Evolutionary conservation across 1,140 invertebrate species (phyloP).

Genomic region (Leptinotarsa texana): DNA sequence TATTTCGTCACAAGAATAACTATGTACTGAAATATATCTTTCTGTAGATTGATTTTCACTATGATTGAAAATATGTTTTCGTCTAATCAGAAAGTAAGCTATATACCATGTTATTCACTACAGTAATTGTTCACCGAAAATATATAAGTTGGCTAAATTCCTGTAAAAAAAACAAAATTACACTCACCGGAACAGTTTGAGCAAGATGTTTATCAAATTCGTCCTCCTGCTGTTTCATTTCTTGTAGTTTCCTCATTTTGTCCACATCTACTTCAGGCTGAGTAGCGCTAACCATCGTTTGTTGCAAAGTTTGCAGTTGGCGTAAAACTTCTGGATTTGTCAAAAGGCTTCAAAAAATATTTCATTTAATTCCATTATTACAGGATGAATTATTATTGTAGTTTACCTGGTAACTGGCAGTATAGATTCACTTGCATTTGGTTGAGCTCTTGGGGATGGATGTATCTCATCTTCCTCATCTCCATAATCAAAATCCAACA

Average conservation of each 20-base stretch:
- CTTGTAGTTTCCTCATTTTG: constrained; percentile 69
- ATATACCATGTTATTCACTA: too few species aligned
- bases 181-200: constrained; percentile 67
- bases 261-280: constrained; percentile 68
- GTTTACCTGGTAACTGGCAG: constrained; percentile 47
- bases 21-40: too few species aligned
- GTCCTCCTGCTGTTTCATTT: constrained; percentile 76
- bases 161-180: neutral
- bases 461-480: constrained; percentile 69
- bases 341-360: constrained; percentile 61
- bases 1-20: too few species aligned
- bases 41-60: too few species aligned
- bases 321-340: constrained; percentile 76
- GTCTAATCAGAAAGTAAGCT: too few species aligned
- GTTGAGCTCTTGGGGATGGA: constrained; percentile 49
- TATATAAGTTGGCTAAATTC: too few species aligned
- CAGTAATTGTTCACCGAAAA: too few species aligned
- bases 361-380: neutral
- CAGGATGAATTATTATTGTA: neutral
- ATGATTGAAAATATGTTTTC: too few species aligned
- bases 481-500: constrained; percentile 84
- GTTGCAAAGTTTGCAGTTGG: constrained; percentile 70
- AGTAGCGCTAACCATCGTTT: constrained; percentile 53
- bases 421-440: constrained; percentile 17
- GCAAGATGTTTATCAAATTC: constrained; percentile 80